Evolutionary conservation across 1,140 invertebrate genomes (phyloP).

Genomic region (Bombus confusus): DNA sequence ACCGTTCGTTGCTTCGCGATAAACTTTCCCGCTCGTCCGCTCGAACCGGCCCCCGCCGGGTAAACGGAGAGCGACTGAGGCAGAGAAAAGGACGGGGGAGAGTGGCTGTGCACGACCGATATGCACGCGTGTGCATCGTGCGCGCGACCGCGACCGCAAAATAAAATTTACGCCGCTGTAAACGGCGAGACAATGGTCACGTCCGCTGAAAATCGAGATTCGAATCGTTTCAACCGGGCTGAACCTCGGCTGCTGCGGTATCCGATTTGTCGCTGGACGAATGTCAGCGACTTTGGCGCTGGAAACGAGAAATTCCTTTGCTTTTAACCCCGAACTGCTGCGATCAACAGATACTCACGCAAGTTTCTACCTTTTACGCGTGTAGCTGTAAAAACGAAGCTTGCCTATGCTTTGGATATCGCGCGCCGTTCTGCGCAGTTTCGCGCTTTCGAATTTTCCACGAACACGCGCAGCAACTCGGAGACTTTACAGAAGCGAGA

Average conservation of each 20-base stretch:
- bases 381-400: too few species aligned
- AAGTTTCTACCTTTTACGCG: too few species aligned
- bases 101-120: slow-evolving; percentile 56
- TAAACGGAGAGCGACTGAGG: not conserved
- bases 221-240: not conserved
- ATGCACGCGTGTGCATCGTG: slow-evolving; percentile 32
- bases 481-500: accelerated
- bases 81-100: not conserved
- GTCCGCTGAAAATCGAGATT: slow-evolving; percentile 2
- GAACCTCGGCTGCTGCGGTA: not conserved
- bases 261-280: not conserved
- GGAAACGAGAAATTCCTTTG: not conserved
- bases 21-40: slow-evolving; percentile 70
- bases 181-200: slow-evolving; percentile 35
- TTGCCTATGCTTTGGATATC: too few species aligned
- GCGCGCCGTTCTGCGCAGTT: accelerated
- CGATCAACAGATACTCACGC: too few species aligned
- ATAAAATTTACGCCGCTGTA: slow-evolving; percentile 24
- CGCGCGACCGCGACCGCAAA: slow-evolving; percentile 22
- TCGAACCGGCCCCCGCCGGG: slow-evolving; percentile 31
- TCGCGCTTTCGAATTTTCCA: too few species aligned
- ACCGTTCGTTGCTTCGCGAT: slow-evolving; percentile 70
- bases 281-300: not conserved
- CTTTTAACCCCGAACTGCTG: not conserved
- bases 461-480: accelerated